Evolutionary conservation across 1,140 invertebrate genomes (phyloP), one percentile per base, ranked within the genome.

Genomic region (Amyelois transitella): DNA sequence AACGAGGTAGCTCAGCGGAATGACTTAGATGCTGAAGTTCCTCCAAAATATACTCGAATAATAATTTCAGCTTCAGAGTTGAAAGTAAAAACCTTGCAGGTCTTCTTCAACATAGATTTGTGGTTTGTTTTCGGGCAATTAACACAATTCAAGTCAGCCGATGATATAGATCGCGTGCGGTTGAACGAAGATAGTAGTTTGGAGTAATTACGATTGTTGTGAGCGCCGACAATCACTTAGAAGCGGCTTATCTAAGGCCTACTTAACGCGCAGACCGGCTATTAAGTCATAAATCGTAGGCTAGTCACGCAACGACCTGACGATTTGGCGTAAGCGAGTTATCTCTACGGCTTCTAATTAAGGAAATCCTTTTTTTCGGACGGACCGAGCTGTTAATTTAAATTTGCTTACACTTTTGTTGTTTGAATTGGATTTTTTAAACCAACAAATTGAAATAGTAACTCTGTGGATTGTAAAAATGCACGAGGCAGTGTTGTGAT

Each of bases 211-310:
- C 79, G 76, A 81, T 87, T 85, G 84, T 85, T 85, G 81, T 84
- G 81, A 82, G 72, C 72, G 69, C 81, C 84, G 82, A 87, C 84
- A 87, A 84, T 87, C 84, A 87, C 82, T 87, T 87, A 85, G 79
- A 80, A 74, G 72, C 76, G 78, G 77, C 84, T 85, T 87, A 86
- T 87, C 84, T 86, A 82, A 86, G 77, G 60, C 76, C 74, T 86
- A 82, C 80, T 86, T 86, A 82, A 77, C 75, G 75, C 75, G 72
- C 72, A 60, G 69, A 73, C 77, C 77, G 59, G 64, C 81, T 86
- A 87, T 87, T 84, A 85, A 87, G 81, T 84, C 81, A 84, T 87
- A 87, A 85, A 87, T 87, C 77, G 70, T 70, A 52, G 51, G 48
- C 65, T 45, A 75, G 81, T 80, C 83, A 86, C 83, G 83, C 81